Conservation (phyloP, 2,797 vertebrate genomes). For the Platalea minor region DNA sequence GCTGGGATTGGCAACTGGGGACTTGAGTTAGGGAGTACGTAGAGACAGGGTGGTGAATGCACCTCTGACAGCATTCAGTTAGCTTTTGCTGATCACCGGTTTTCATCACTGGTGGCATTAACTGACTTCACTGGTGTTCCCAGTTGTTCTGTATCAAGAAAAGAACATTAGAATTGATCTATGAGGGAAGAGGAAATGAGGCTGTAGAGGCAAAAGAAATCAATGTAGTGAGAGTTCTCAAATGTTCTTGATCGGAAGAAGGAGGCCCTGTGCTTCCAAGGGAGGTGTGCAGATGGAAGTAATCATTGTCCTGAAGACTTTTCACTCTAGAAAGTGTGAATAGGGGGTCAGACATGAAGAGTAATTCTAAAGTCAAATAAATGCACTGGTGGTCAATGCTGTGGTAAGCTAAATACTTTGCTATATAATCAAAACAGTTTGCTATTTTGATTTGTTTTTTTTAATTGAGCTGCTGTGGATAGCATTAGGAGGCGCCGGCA, state of each 20-base stretch:
- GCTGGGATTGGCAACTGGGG: neutral
- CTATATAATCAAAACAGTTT: neutral
- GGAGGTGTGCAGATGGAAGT: neutral
- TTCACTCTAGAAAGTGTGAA: neutral
- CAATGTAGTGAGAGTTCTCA: neutral
- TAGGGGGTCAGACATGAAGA: neutral
- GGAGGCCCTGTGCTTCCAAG: neutral
- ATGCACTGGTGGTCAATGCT: neutral
- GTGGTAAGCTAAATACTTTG: neutral
- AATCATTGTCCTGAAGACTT: neutral
- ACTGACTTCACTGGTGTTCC: neutral
- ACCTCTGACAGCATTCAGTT: neutral
- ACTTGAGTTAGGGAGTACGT: neutral
- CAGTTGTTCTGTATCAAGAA: neutral
- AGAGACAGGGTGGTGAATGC: neutral
- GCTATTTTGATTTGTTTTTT: neutral
- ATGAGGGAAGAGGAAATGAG: neutral
- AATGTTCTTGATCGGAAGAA: neutral
- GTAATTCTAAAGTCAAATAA: neutral
- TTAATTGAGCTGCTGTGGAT: neutral
- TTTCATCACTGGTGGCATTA: neutral
- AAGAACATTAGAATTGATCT: neutral
- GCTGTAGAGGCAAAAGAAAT: neutral
- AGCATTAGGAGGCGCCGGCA: neutral
- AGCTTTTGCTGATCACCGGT: neutral